phyloP scores from a whole-genome alignment of 2,797 vertebrate genomes.

The Tokudaia muenninki region DNA sequence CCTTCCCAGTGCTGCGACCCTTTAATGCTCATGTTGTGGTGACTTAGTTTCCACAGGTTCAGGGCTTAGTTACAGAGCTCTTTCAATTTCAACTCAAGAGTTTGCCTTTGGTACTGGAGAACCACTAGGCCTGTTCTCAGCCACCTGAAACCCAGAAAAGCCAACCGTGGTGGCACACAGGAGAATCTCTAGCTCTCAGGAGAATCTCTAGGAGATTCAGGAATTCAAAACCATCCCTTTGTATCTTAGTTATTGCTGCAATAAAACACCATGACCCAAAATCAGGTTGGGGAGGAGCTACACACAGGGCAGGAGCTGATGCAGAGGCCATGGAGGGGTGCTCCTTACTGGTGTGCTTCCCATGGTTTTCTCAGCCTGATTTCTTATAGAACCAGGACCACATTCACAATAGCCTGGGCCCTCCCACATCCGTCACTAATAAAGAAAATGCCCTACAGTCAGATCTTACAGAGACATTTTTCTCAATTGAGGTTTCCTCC shows the following conservation, averaged over 20 bases:
- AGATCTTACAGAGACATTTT: background rate
- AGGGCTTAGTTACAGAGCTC: background rate
- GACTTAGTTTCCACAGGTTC: background rate
- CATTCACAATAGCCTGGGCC: background rate
- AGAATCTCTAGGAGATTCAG: background rate
- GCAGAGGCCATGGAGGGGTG: background rate
- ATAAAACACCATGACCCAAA: background rate
- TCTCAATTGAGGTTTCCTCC: background rate
- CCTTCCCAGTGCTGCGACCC: background rate
- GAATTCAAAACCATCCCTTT: background rate
- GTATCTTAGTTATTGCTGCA: background rate
- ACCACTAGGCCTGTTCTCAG: background rate
- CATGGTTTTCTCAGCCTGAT: background rate
- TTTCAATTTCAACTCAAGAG: background rate
- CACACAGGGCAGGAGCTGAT: background rate
- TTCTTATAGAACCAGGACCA: background rate
- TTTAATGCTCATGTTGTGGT: background rate
- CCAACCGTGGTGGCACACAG: background rate
- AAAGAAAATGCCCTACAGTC: background rate
- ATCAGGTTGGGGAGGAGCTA: background rate
- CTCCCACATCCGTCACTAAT: background rate
- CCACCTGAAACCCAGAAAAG: background rate
- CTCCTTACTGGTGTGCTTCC: background rate
- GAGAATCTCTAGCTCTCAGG: background rate
- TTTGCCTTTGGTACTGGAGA: background rate